phyloP scores from a whole-genome alignment of 2,797 vertebrate genomes.

The Syndactyla subalaris region DNA sequence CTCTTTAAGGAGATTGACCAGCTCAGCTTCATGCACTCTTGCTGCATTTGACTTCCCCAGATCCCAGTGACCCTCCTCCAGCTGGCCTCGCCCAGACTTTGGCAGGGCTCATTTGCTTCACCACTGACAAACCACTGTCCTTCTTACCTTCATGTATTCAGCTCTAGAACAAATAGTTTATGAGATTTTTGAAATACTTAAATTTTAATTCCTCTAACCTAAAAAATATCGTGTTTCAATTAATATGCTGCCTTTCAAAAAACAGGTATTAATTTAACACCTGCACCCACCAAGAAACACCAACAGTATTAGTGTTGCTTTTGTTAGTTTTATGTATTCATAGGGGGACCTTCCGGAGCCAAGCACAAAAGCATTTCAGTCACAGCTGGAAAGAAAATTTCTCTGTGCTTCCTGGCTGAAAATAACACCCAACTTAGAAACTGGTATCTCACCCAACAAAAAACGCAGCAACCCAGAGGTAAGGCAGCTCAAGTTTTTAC shows the following conservation, averaged over 20 bases:
- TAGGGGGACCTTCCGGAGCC: background rate
- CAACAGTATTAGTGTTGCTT: background rate
- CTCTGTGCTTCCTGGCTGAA: constrained; percentile 4
- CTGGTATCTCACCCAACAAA: background rate
- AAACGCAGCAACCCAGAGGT: background rate
- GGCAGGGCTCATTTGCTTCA: background rate
- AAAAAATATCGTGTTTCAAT: background rate
- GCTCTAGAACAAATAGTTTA: background rate
- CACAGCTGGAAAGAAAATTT: background rate
- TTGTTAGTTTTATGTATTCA: background rate
- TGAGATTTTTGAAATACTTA: background rate
- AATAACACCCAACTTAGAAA: background rate
- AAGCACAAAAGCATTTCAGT: constrained; percentile 16
- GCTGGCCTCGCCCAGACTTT: background rate
- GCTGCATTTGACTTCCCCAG: too few relatives aligned
- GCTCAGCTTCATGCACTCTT: background rate
- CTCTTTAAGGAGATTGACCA: background rate
- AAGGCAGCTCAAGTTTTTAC: background rate
- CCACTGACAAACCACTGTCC: background rate
- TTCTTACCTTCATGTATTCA: background rate
- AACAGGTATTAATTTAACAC: background rate
- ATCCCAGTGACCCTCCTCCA: background rate
- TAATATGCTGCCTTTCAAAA: background rate
- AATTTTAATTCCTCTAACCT: background rate
- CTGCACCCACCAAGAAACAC: background rate